Conservation (phyloP, 2,797 vertebrate species). For the Dryobates pubescens region DNA sequence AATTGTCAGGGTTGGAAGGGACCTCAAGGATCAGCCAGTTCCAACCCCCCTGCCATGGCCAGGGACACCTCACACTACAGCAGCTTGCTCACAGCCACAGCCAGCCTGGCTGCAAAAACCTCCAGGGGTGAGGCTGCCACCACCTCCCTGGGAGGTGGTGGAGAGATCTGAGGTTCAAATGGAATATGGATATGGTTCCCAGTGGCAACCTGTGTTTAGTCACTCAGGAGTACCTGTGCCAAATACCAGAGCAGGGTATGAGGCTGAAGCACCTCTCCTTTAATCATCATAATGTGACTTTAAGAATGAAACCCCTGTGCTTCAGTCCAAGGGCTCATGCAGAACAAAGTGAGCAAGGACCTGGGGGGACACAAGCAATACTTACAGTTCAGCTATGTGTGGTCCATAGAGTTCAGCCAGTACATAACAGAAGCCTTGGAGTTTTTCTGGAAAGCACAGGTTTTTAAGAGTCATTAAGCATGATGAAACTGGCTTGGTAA, state of each 20-base stretch:
- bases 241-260: neutral
- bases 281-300: neutral
- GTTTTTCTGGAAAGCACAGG: constrained; percentile 71
- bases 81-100: too few species aligned
- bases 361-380: neutral
- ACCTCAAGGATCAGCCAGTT: too few species aligned
- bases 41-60: too few species aligned
- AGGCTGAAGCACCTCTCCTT: neutral
- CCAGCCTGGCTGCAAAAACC: too few species aligned
- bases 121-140: too few species aligned
- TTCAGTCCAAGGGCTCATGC: neutral
- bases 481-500: neutral
- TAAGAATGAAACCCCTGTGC: neutral
- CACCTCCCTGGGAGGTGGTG: too few species aligned
- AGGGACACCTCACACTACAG: too few species aligned
- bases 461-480: neutral
- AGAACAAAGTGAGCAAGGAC: neutral
- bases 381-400: constrained; percentile 79
- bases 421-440: constrained; percentile 70
- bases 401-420: constrained; percentile 65
- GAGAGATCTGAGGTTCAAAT: neutral
- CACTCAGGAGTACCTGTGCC: neutral
- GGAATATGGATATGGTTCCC: neutral
- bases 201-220: constrained; percentile 9
- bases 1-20: too few species aligned